phyloP scores from a whole-genome alignment of 2,113 vertebrate species.

The Pseudorectes ferrugineus region DNA sequence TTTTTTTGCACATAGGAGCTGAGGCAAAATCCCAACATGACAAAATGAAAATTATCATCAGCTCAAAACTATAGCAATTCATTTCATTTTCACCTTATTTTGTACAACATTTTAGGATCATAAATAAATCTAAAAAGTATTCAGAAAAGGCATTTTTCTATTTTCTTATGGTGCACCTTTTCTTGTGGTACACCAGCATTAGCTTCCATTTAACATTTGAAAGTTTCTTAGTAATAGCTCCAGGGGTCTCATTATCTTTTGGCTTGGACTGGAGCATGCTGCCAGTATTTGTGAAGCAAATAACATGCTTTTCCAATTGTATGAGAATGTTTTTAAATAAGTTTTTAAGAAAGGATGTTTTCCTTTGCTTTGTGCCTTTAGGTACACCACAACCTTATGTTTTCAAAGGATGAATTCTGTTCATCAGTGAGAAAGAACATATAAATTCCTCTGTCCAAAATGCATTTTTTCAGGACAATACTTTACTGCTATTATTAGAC shows the following conservation, averaged over 20 bases:
- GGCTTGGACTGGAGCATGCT: background rate
- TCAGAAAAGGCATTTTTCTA: background rate
- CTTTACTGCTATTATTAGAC: background rate
- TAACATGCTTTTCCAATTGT: background rate
- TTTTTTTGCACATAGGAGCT: background rate
- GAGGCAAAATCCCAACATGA: background rate
- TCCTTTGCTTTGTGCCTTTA: background rate
- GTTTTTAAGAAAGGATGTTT: background rate
- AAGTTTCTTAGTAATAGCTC: conserved; percentile 10
- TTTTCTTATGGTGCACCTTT: background rate
- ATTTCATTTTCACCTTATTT: background rate
- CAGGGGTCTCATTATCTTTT: conserved; percentile 13
- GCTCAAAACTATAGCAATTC: background rate
- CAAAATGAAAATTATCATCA: background rate
- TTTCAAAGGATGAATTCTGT: background rate
- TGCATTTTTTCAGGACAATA: background rate
- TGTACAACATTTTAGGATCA: background rate
- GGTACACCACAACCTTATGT: background rate
- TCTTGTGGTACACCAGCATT: background rate
- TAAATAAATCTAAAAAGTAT: background rate
- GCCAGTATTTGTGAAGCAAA: background rate
- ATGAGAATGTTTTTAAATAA: background rate
- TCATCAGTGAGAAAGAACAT: background rate
- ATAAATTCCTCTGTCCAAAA: background rate
- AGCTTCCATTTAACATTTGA: background rate